Evolutionary conservation across 1,140 invertebrate genomes (phyloP), one percentile per base, ranked within the genome.

Genomic region (Neotoxoptera formosana): DNA sequence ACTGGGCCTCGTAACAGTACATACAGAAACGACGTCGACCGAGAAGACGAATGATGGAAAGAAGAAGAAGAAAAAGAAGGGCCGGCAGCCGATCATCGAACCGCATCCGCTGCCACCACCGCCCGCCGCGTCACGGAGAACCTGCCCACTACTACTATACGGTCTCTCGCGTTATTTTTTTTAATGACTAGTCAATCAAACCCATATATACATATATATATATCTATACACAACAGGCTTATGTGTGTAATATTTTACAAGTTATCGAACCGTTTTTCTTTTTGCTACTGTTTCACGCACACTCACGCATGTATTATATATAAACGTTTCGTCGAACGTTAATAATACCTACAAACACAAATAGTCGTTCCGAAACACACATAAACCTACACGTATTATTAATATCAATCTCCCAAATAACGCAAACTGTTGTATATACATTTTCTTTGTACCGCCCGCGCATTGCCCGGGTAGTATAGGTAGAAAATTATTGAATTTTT

Each of bases 1-100:
- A 92, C 47, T 92, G 67, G 67, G 90, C 47, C 45, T 83, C 48
- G 21, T 92, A 92, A 92, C 90, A 92, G 67, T 92, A 92, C 67
- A 92, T 14, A 76, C 67, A 34, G 67, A 83, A 92, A 83, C 36
- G 8, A 76, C 9, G 36, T 67, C 11, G 89, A 90, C n/a, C 17
- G 21, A 67, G 25, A 90, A 67, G 89, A 88, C 41, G 23, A 45
- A 90, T 36, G 48, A 11, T 53, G 51, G 23, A 3, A 89, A 34
- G 23, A 89, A 51, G 30, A 89, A n/a, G n/a, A n/a, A 30, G 48
- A 89, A 89, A 30, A 87, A 23, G 20, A 56, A 56, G 53, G 23
- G 53, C 34, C 9, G 34, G 23, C n/a, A n/a, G 56, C 25, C 23
- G 53, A 92, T 83, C 67, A 51, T 92, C 67, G 67, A 92, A 92